phyloP scores from a whole-genome alignment of 2,797 vertebrate species.

The Xenopus petersii region DNA sequence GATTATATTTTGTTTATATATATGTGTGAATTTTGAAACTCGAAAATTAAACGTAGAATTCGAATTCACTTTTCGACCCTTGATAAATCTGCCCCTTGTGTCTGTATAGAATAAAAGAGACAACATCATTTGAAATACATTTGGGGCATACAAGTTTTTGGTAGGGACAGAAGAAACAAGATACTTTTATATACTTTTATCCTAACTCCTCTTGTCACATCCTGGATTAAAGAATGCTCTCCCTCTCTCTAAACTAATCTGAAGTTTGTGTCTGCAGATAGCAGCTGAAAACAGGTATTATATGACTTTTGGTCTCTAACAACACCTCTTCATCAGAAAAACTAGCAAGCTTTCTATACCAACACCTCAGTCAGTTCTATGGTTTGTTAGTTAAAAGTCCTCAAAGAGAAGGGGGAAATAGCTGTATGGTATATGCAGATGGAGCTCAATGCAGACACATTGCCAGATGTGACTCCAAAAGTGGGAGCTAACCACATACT shows the following conservation, averaged over 20 bases:
- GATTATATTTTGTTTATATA: too few relatives aligned
- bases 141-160: slow-evolving; percentile 1
- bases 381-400: slow-evolving; percentile 40
- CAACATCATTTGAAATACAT: not conserved
- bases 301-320: slow-evolving; percentile 37
- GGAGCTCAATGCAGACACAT: slow-evolving; percentile 20
- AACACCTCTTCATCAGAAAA: slow-evolving; percentile 43
- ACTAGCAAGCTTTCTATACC: slow-evolving; percentile 30
- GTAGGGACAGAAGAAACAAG: slow-evolving; percentile 19
- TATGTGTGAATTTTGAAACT: too few relatives aligned
- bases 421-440: slow-evolving; percentile 42
- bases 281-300: slow-evolving; percentile 42
- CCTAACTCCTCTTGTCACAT: slow-evolving; percentile 5
- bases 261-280: slow-evolving; percentile 33
- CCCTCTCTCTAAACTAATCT: not conserved
- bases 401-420: slow-evolving; percentile 17
- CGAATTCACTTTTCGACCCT: too few relatives aligned
- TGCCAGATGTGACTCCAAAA: slow-evolving; percentile 15
- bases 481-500: slow-evolving; percentile 3
- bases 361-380: slow-evolving; percentile 39
- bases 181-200: slow-evolving; percentile 27
- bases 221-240: slow-evolving; percentile 17
- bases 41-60: too few relatives aligned
- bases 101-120: too few relatives aligned
- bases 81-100: too few relatives aligned